Evolutionary conservation across 2,797 vertebrate species (phyloP), one percentile per base, ranked within the genome.

Genomic region (Syndactyla subalaris): DNA sequence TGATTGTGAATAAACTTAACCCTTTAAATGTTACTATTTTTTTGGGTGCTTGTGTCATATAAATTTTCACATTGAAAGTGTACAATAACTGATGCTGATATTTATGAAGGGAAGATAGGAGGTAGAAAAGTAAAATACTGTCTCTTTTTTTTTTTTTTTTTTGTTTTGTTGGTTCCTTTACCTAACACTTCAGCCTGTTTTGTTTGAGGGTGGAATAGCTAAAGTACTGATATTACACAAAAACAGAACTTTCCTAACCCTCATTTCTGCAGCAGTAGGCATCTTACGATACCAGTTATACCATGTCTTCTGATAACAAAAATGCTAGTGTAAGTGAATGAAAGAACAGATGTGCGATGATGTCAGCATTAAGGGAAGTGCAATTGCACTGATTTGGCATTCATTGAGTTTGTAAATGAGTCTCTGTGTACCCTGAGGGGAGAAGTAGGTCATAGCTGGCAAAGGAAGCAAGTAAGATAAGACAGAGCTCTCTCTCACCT

Each of bases 331-430:
- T 83, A 83, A 92, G 95, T 85, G 79, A 94, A 91, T 66, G 78
- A 88, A 75, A 89, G 72, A 95, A 68, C 92, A 96, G 91, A 94
- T 94, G 93, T 83, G 75, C 61, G 75, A 63, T 96, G 95, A 92
- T 93, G 95, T 96, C 95, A 96, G 82, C 87, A 91, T 95, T 72
- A 75, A 89, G 84, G 39, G 85, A 89, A 95, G 85, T 39, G 48
- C 85, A 95, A 82, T 85, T 94, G 57, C 49, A 8, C 82, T 89
- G 82, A 89, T 95, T 94, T 95, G 82, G 78, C 87, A 73, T 85
- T 95, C 75, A 75, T 21, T 46, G 95, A 66, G 21, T 96, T 91
- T 92, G 85, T 93, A 91, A 95, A 94, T 93, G 87, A 96, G 91
- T n/a, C 72, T 93, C 89, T 92, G 46, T 91, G 43, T 84, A 59